These are phyloP conservation scores for Iselma pallidipennis DNA, from an alignment of 2,888 invertebrate species.

Conservation along the genomic window DNA sequence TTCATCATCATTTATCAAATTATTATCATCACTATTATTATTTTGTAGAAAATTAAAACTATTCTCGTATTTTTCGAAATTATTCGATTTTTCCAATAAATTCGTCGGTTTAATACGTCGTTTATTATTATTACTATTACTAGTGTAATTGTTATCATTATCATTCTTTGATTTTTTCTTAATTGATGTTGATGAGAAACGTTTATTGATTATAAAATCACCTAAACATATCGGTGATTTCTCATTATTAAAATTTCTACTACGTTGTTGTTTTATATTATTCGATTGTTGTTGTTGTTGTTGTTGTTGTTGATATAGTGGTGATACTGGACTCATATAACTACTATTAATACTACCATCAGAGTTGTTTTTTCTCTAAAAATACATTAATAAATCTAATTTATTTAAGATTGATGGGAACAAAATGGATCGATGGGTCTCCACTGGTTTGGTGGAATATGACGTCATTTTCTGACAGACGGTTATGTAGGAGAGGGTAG, in stretches of 20 bases:
- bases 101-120: conserved; percentile 61
- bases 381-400: background rate
- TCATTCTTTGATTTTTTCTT: conserved; percentile 28
- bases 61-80: conserved; percentile 38
- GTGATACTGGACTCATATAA: conserved; percentile 44
- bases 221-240: conserved; percentile 46
- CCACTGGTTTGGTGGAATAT: no score
- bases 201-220: conserved; percentile 47
- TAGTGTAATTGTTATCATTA: conserved; percentile 4
- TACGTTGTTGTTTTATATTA: conserved; percentile 9
- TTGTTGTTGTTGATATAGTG: conserved; percentile 38
- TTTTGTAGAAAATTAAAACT: conserved; percentile 43
- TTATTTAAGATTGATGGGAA: no score
- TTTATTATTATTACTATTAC: conserved; percentile 24
- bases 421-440: no score
- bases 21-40: conserved; percentile 22
- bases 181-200: conserved; percentile 37
- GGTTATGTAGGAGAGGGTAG: no score
- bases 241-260: conserved; percentile 8
- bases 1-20: conserved; percentile 16
- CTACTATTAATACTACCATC: conserved; percentile 16
- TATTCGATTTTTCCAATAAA: conserved; percentile 40
- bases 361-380: conserved; percentile 11
- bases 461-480: no score
- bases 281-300: conserved; percentile 27